These are phyloP conservation scores for Holcopasites calliopsidis DNA, from an alignment of 1,140 invertebrate species.

Conservation along the genomic window DNA sequence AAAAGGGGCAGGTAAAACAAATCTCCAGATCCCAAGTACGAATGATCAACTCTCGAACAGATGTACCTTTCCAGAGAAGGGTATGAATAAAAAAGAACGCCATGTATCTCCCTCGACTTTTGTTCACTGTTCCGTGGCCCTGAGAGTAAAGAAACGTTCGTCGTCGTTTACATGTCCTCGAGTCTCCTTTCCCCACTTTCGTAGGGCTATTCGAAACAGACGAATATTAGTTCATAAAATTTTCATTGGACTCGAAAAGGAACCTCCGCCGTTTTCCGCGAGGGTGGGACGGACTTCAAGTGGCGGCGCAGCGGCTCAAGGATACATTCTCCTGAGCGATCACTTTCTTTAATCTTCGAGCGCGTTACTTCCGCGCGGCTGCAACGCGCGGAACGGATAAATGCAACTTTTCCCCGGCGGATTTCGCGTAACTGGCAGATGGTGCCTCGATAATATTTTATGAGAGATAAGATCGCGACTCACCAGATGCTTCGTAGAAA, in stretches of 20 bases:
- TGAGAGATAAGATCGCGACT: conserved; percentile 53
- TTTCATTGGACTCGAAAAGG: conserved; percentile 8
- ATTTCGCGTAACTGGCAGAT: conserved; percentile 61
- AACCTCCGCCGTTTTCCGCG: not conserved
- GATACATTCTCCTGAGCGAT: conserved; percentile 18
- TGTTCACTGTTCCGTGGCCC: no score
- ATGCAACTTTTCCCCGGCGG: conserved; percentile 51
- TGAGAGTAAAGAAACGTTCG: not conserved
- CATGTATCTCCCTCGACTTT: no score
- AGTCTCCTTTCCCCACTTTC: no score
- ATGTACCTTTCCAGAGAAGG: no score
- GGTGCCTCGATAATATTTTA: conserved; percentile 59
- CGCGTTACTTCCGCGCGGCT: conserved; percentile 48
- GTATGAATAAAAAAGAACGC: no score
- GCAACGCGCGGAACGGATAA: conserved; percentile 45
- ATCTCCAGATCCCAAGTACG: no score
- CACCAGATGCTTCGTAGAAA: conserved; percentile 44
- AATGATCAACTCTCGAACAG: no score
- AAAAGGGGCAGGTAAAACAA: no score
- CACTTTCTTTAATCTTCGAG: conserved; percentile 49
- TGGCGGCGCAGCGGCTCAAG: not conserved
- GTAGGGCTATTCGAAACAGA: conserved; percentile 5
- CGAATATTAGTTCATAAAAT: conserved; percentile 37
- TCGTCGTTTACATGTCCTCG: not conserved
- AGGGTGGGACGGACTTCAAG: not conserved